A percentile compares a stretch with the other conserved stretches of the same genome.
These are phyloP conservation scores for Muntiacus muntjak DNA, from an alignment of 2,113 vertebrate species.

Conservation along the genomic window DNA sequence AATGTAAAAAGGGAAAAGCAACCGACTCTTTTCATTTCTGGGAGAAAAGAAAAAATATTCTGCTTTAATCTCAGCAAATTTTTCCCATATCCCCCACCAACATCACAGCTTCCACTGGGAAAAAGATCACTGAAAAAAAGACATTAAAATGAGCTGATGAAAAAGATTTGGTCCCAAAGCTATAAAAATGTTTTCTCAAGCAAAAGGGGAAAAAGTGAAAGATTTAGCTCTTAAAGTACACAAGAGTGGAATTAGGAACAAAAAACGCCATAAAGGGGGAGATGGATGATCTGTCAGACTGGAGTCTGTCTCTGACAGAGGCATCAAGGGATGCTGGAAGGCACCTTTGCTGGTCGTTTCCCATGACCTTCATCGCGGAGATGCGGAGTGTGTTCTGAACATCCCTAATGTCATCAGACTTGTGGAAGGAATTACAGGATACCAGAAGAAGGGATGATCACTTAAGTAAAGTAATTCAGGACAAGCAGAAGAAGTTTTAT, in stretches of 20 bases:
- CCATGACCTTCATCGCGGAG: background rate
- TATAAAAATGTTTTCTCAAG: constrained; percentile 49
- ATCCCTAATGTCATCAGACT: background rate
- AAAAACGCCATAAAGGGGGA: background rate
- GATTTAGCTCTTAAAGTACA: constrained; percentile 25
- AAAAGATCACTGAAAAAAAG: background rate
- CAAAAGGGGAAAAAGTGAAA: constrained; percentile 7
- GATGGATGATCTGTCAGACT: background rate
- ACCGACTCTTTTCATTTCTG: background rate
- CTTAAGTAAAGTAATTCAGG: background rate
- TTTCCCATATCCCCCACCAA: background rate
- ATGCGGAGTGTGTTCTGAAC: background rate
- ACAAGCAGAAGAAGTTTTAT: background rate
- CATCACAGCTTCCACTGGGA: background rate
- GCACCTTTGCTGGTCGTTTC: background rate
- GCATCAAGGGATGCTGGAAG: background rate
- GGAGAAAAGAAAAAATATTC: background rate
- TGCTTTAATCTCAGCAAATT: background rate
- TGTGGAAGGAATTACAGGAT: background rate
- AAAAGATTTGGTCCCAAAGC: constrained; percentile 26
- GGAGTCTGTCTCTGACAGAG: background rate
- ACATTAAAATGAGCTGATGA: background rate
- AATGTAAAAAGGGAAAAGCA: background rate
- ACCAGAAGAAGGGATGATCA: background rate
- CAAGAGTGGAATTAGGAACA: background rate